Base-by-base conservation (phyloP, 2,888 invertebrate genomes). In the Pelosia muscerda region DNA sequence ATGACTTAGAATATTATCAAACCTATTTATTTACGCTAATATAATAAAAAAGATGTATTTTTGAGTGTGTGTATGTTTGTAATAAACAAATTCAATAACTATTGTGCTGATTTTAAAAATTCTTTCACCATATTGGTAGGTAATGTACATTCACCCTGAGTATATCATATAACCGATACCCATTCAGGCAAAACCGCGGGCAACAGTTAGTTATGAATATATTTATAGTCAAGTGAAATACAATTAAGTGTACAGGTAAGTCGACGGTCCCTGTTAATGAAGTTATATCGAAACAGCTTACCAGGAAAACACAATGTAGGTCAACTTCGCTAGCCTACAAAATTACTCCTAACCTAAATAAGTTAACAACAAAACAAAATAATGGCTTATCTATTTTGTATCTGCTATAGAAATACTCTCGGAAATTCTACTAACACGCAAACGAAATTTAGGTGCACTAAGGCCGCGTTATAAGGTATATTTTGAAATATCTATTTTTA, bases 261-360 rank as follows among this genome's bases (percentile, higher is more conserved):
- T 60, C 2, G 25, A 19, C 25, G 28, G 19, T 11, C 56, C 11
- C 23, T 42, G 25, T 22, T 42, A 13, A 60, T 23, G 42, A 38
- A 58, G 19, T 13, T 58, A 58, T 9, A 58, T 58, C n/a, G n/a
- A 23, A 58, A 34, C 22, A 34, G 19, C 19, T 15, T 22, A 22
- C 19, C 31, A 28, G 19, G 15, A 19, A 58, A 62, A 26, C 53
- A n/a, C 25, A 26, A 56, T 26, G 56, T 56, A 31, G 54, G 34
- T 34, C 34, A 63, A 22, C 55, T n/a, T 54, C 28, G 55, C 25
- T 34, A 55, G 49, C 63, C 55, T 1, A 54, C 54, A 54, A 54
- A 61, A 55, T 63, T 55, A 54, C 63, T 55, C 55, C 63, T 25
- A 63, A 54, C 34, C 55, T 26, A 63, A 63, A 55, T 55, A 55